These are phyloP conservation scores for Ophthalmolycus amberensis DNA, from an alignment of 2,113 vertebrate genomes.

Conservation along the genomic window DNA sequence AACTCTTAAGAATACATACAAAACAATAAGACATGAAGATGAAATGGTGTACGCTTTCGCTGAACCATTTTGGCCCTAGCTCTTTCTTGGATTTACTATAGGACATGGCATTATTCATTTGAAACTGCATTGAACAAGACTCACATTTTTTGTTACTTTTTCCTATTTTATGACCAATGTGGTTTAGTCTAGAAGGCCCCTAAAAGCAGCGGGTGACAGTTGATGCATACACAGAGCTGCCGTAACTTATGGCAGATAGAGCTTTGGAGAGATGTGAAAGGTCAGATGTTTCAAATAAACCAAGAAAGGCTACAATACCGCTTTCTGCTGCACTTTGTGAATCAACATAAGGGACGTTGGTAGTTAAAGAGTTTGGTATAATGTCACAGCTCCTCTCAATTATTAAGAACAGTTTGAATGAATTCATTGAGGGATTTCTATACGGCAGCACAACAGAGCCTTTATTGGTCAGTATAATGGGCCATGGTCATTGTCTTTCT, in stretches of 20 bases:
- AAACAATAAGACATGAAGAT: slow-evolving; percentile 36
- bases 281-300: slow-evolving; percentile 80
- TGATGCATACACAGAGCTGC: slow-evolving; percentile 77
- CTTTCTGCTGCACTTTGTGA: slow-evolving; percentile 26
- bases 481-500: background rate
- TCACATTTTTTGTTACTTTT: slow-evolving; percentile 74
- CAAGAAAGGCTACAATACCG: slow-evolving; percentile 53
- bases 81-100: slow-evolving; percentile 52
- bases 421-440: background rate
- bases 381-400: background rate
- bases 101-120: slow-evolving; percentile 69
- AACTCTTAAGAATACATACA: slow-evolving; percentile 26
- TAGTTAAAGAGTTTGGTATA: background rate
- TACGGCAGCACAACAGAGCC: background rate
- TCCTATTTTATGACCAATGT: slow-evolving; percentile 82
- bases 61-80: slow-evolving; percentile 21
- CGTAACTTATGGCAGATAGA: slow-evolving; percentile 76
- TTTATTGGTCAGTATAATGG: background rate
- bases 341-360: slow-evolving; percentile 12
- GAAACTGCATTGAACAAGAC: slow-evolving; percentile 75
- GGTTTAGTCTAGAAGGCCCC: slow-evolving; percentile 83
- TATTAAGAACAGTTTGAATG: background rate
- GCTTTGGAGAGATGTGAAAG: slow-evolving; percentile 74
- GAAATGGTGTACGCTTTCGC: background rate
- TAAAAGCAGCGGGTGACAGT: slow-evolving; percentile 80